Evolutionary conservation across 2,888 invertebrate species (phyloP).

Genomic region (Ctenicera cuprea): DNA sequence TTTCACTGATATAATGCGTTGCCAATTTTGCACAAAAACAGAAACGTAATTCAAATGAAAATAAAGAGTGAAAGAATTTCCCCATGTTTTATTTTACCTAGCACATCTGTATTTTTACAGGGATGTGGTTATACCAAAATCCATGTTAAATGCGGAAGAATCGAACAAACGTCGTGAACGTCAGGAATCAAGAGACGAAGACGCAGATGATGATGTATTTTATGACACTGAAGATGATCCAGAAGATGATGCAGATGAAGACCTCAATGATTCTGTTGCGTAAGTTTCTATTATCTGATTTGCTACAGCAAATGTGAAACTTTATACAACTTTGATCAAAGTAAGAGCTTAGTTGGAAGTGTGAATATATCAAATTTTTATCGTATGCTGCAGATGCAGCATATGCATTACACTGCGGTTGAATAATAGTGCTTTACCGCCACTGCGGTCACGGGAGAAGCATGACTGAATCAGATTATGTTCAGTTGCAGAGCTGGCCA

Average conservation of each 20-base stretch:
- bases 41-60: too few species aligned
- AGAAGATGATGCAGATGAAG: constrained; percentile 81
- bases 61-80: too few species aligned
- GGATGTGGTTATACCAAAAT: constrained; percentile 75
- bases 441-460: constrained; percentile 8
- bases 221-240: constrained; percentile 82
- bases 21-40: too few species aligned
- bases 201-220: constrained; percentile 81
- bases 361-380: neutral
- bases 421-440: constrained; percentile 7
- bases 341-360: neutral
- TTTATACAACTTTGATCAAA: too few species aligned
- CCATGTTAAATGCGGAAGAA: constrained; percentile 69
- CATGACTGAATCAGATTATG: constrained; percentile 10
- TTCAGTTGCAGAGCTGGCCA: neutral
- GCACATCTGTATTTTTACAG: constrained; percentile 66
- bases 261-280: constrained; percentile 70
- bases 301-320: too few species aligned
- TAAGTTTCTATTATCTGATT: constrained; percentile 65
- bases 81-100: too few species aligned
- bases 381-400: neutral
- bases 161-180: constrained; percentile 71
- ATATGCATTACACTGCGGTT: neutral
- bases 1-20: too few species aligned
- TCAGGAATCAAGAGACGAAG: constrained; percentile 74